Evolutionary conservation across 2,888 invertebrate species (phyloP), one percentile per base, ranked within the genome.

Genomic region (Drosophila robusta): DNA sequence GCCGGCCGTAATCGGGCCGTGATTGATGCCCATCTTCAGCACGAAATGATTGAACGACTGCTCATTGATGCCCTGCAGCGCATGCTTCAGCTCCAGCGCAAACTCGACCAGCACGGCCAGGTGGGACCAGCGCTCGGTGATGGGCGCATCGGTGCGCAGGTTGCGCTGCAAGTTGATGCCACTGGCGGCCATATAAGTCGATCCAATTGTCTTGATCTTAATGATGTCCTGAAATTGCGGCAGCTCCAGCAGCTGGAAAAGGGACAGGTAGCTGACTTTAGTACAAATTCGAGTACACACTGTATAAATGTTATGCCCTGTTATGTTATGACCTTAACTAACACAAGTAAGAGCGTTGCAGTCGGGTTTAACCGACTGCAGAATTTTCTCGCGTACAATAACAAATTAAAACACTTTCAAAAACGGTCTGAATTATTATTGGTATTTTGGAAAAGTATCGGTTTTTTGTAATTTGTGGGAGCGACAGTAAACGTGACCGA

Each of bases 21-120:
- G 98, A 93, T 98, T 98, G 75, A 98, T 97, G 44, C 98, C 98
- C 95, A 98, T 95, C 91, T 98, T 96, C 49, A 98, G 93, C 32
- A 98, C 97, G 90, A 98, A 98, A 93, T 98, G 98, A 93, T 98
- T 98, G 93, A 98, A 98, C 65, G 97, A 97, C 93, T 98, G 98
- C 92, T 98, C 98, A 93, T 98, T 98, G 91, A 98, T 97, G 73
- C 96, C 95, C 57, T 97, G 96, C 64, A 98, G 93, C n/a, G 97
- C 97, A 87, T 96, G 96, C 91, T 97, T 97, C 78, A 98, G 93
- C 92, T 98, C 97, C 74, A 98, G 93, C 0, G 98, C 98, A 89
- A 98, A 98, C 90, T 98, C 98, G 14, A 98, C 98, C 49, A 98
- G 93, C 22, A 96, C 94, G 0, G 96, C 95, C 58, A 98, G 93